Percentiles rank a stretch among this genome's conserved stretches.
These are phyloP conservation scores for Panzeria rudis DNA, from an alignment of 2,888 invertebrate species.

Conservation along the genomic window DNA sequence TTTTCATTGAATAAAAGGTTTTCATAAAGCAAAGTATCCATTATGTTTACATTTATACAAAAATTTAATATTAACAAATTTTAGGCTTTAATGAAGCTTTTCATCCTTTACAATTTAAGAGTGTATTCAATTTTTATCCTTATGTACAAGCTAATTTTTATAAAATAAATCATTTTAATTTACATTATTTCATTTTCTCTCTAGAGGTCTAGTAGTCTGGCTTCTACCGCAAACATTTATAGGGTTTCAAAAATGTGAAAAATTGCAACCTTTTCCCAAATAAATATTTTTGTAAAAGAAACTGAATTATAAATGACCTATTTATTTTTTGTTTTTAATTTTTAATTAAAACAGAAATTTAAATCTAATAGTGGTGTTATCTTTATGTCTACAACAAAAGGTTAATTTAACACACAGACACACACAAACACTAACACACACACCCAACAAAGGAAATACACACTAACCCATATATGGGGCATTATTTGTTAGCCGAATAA, in stretches of 20 bases:
- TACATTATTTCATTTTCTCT: background rate
- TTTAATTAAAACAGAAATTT: slow-evolving; percentile 8
- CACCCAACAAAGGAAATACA: background rate
- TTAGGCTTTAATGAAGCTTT: too few species aligned
- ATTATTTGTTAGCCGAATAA: too few species aligned
- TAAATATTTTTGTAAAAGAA: background rate
- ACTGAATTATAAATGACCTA: background rate
- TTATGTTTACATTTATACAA: too few species aligned
- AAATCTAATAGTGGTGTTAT: slow-evolving; percentile 12
- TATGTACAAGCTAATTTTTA: too few species aligned
- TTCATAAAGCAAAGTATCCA: too few species aligned
- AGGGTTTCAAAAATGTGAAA: background rate
- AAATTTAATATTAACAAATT: too few species aligned
- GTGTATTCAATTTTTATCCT: too few species aligned
- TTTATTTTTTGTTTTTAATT: background rate
- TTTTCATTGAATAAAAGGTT: too few species aligned
- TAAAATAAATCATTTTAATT: background rate
- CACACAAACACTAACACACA: background rate
- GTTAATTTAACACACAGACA: slow-evolving; percentile 21
- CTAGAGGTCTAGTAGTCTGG: background rate
- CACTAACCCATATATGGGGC: too few species aligned
- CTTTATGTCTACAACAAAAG: slow-evolving; percentile 15
- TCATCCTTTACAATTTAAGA: too few species aligned
- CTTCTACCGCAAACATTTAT: background rate
- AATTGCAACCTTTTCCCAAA: background rate